Evolutionary conservation across 2,888 invertebrate genomes (phyloP).

Genomic region (Molorchus minor): DNA sequence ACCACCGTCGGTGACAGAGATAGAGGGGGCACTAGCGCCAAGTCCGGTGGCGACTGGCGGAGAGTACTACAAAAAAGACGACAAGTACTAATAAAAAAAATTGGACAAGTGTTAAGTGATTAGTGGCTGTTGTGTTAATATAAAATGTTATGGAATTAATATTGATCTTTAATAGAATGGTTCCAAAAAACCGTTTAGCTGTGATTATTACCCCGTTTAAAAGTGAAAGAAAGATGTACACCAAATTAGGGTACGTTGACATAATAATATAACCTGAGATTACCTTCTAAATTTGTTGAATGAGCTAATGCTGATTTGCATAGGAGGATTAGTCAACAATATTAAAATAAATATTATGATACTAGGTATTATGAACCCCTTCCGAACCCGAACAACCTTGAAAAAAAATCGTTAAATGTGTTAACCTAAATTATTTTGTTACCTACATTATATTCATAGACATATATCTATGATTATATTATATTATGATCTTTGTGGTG

Average conservation of each 20-base stretch:
- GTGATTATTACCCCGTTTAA: constrained; percentile 15
- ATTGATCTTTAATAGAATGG: constrained; percentile 15
- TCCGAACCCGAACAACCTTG: constrained; percentile 28
- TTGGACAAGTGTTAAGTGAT: no score
- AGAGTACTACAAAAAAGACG: no score
- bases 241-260: constrained; percentile 18
- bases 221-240: constrained; percentile 5
- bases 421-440: constrained; percentile 34
- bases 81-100: no score
- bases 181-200: constrained; percentile 2
- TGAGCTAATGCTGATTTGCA: constrained; percentile 33
- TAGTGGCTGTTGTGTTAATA: constrained; percentile 9
- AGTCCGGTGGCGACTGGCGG: no score
- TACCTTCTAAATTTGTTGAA: constrained; percentile 33
- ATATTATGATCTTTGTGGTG: not conserved
- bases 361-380: constrained; percentile 3
- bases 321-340: constrained; percentile 23
- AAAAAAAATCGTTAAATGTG: constrained; percentile 35
- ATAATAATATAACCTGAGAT: not conserved
- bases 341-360: constrained; percentile 27
- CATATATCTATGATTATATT: constrained; percentile 10
- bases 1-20: no score
- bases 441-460: no score
- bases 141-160: constrained; percentile 13
- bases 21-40: no score